Evolutionary conservation across 2,888 invertebrate genomes (phyloP), one percentile per base, ranked within the genome.

Genomic region (Argynnis bischoffii): DNA sequence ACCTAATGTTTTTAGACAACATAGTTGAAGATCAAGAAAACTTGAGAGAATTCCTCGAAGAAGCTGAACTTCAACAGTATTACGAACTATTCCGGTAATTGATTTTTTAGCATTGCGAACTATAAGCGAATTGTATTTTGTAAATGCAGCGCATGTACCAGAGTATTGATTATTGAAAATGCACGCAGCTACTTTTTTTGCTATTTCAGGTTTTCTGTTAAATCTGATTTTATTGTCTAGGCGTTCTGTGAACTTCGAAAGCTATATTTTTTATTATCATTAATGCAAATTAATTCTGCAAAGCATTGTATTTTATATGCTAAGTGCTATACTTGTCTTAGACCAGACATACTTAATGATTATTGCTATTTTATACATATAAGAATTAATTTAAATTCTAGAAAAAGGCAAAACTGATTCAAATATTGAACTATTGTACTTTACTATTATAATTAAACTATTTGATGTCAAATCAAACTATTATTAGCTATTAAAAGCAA

Each of bases 1-100:
- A 8, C 35, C 35, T 41, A 41, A 41, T 41, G 35, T 41, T 41
- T 26, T 57, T 82, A 90, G 91, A 89, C 77, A 81, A 76, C 77
- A 73, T 83, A 75, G 61, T 76, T 63, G 86, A 86, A 59, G 86
- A 86, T 64, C 81, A 82, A 76, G 87, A 88, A 70, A 86, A 81
- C 74, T 79, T 92, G 56, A 86, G 85, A 76, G 98, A 98, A 87
- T 99, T 99, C 90, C 95, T 99, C 75, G 95, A 97, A 83, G 98
- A 98, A 93, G 98, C 98, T 55, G 98, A 99, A 87, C 94, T 99
- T 63, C 96, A 97, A 79, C 98, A 99, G 84, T 99, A 99, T 93
- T 97, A 97, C 83, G 76, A 75, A 55, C 67, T 75, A 67, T 75
- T 74, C 64, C 74, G 72, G 73, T 76, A 69, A 69, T 51, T 46